These are phyloP conservation scores for Azorinus chamasolen DNA, from an alignment of 2,888 invertebrate genomes.

Conservation along the genomic window DNA sequence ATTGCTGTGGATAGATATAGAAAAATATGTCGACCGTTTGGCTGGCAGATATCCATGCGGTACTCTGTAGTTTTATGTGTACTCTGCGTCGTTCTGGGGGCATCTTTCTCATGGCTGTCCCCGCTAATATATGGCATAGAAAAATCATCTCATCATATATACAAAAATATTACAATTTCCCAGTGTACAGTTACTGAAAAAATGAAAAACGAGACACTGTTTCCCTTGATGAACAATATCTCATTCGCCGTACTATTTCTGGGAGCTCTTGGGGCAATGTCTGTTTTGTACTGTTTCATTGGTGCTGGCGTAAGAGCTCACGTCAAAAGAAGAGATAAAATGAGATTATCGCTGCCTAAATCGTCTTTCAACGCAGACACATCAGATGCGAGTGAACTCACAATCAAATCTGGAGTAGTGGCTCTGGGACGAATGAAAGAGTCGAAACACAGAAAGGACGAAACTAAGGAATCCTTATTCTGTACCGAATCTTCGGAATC, in stretches of 20 bases:
- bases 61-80: conserved; percentile 57
- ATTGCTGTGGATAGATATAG: conserved; percentile 71
- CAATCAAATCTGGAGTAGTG: conserved; percentile 30
- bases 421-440: no score
- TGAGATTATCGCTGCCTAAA: background rate
- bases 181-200: conserved; percentile 68
- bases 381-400: conserved; percentile 31
- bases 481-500: no score
- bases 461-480: no score
- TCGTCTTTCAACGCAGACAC: conserved; percentile 6
- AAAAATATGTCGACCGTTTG: conserved; percentile 72
- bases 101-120: conserved; percentile 57
- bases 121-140: conserved; percentile 65
- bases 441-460: background rate
- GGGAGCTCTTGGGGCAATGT: conserved; percentile 42
- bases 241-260: conserved; percentile 55
- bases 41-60: conserved; percentile 65
- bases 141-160: conserved; percentile 17
- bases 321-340: conserved; percentile 14
- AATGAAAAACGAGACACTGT: conserved; percentile 48
- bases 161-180: conserved; percentile 54
- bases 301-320: conserved; percentile 50
- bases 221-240: conserved; percentile 62
- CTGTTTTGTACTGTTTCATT: conserved; percentile 63
- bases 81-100: conserved; percentile 27